Conservation (phyloP, 1,140 invertebrate genomes). For the Drosophila lini region DNA sequence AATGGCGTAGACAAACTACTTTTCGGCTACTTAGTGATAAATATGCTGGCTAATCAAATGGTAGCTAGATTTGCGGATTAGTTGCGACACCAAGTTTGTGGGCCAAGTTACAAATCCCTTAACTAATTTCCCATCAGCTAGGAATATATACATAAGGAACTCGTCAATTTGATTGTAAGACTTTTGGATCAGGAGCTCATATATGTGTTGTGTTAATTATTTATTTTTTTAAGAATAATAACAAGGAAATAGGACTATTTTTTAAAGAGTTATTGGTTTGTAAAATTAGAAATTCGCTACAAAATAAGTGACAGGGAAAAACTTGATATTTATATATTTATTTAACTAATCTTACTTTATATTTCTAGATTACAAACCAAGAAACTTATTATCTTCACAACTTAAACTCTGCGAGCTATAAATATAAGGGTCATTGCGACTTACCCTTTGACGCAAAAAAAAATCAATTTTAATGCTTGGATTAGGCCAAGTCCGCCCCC, state of each 20-base stretch:
- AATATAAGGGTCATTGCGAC: conserved; percentile 3
- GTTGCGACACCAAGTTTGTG: neutral
- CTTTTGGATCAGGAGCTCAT: neutral
- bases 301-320: too few species aligned
- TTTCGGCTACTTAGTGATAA: conserved; percentile 62
- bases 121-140: conserved; percentile 26
- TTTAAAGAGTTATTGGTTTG: neutral
- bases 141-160: neutral
- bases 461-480: conserved; percentile 36
- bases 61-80: conserved; percentile 50
- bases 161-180: neutral
- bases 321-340: too few species aligned
- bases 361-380: neutral
- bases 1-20: conserved; percentile 53
- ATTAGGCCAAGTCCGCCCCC: conserved; percentile 24
- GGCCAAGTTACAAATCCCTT: conserved; percentile 33
- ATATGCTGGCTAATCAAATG: conserved; percentile 57
- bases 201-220: neutral
- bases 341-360: neutral
- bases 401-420: neutral
- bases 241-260: rapidly evolving
- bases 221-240: neutral
- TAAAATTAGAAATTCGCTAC: too few species aligned
- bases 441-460: conserved; percentile 17
- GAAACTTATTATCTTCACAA: neutral